These are phyloP conservation scores for Trochalopteron elliotii DNA, from an alignment of 2,113 vertebrate genomes.

Conservation along the genomic window DNA sequence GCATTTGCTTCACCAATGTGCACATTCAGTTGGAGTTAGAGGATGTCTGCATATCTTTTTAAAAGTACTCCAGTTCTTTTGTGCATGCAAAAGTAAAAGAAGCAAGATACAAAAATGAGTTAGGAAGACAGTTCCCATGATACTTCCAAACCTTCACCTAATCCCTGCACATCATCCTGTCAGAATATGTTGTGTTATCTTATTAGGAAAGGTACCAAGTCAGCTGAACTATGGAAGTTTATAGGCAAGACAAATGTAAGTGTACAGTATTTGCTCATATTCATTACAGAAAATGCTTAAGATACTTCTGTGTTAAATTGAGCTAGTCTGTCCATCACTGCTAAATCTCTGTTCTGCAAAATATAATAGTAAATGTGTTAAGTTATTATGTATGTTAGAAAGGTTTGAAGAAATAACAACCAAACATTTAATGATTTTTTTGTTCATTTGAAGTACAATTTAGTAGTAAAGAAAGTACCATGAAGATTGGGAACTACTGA, in stretches of 20 bases:
- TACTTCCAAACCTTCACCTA: background rate
- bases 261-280: background rate
- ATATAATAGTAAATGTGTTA: background rate
- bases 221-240: background rate
- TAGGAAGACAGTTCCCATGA: background rate
- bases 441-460: background rate
- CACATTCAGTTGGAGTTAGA: background rate
- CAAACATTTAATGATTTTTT: background rate
- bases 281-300: background rate
- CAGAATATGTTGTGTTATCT: background rate
- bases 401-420: background rate
- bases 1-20: background rate
- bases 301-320: background rate
- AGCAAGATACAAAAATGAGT: background rate
- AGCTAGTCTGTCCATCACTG: background rate
- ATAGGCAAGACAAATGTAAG: background rate
- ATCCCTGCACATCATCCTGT: background rate
- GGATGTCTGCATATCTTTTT: background rate
- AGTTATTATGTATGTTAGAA: background rate
- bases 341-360: background rate
- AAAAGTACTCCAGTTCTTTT: background rate
- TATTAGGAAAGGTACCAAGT: background rate
- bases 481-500: background rate
- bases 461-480: background rate
- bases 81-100: background rate